A percentile compares a stretch with the other conserved stretches of the same genome.
These are phyloP conservation scores for Porphyrio hochstetteri DNA, from an alignment of 2,113 vertebrate species.

Conservation along the genomic window DNA sequence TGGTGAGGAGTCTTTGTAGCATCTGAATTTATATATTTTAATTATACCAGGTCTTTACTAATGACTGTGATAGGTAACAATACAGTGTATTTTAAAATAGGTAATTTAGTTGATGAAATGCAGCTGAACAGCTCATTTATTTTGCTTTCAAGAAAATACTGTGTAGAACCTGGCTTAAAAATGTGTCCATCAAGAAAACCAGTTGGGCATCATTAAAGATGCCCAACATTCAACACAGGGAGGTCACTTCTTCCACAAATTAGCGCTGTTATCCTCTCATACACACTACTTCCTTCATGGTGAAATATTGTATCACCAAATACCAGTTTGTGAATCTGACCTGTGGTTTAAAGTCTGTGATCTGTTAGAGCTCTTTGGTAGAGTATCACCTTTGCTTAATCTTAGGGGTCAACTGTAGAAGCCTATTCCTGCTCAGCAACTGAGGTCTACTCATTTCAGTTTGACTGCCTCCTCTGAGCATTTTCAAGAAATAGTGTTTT, in stretches of 20 bases:
- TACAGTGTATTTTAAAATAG: background rate
- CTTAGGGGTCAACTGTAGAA: background rate
- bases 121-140: background rate
- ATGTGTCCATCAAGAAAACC: rapidly evolving
- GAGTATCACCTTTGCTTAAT: background rate
- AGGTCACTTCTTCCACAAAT: background rate
- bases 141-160: background rate
- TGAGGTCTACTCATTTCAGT: background rate
- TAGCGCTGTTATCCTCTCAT: background rate
- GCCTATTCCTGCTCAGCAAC: background rate
- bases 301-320: background rate
- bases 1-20: background rate
- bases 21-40: background rate
- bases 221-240: background rate
- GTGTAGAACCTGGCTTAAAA: background rate
- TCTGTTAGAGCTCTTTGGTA: background rate
- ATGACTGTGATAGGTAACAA: background rate
- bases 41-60: background rate
- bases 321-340: background rate
- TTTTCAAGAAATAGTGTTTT: background rate
- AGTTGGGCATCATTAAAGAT: background rate
- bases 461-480: rapidly evolving
- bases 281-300: background rate
- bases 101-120: background rate
- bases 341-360: background rate